Evolutionary conservation across 2,113 vertebrate species (phyloP).

Genomic region (Morone chrysops): DNA sequence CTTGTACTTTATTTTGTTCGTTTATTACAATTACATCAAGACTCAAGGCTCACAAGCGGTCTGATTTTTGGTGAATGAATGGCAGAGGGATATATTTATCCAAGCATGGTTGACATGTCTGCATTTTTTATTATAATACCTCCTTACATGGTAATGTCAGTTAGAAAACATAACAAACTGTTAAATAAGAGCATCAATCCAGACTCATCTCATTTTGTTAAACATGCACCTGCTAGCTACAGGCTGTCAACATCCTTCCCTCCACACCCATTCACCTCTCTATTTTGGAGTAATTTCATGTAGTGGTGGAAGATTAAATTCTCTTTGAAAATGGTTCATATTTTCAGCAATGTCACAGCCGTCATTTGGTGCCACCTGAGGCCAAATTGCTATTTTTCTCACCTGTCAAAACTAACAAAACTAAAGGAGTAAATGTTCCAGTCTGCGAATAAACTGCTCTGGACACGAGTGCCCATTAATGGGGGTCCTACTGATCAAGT

Average conservation of each 20-base stretch:
- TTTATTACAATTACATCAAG: neutral
- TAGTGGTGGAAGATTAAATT: neutral
- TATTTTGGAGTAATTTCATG: neutral
- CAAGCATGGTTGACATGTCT: neutral
- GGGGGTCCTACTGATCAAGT: neutral
- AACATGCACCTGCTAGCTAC: neutral
- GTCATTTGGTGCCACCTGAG: neutral
- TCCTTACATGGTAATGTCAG: neutral
- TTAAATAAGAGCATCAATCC: no score
- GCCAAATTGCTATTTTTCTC: conserved; percentile 5
- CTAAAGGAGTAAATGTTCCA: neutral
- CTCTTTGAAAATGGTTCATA: neutral
- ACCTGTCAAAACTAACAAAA: neutral
- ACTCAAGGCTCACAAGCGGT: neutral
- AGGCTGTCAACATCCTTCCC: neutral
- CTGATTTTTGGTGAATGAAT: neutral
- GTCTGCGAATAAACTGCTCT: neutral
- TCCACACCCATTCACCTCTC: neutral
- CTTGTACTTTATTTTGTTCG: neutral
- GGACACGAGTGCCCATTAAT: neutral
- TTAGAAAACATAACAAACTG: neutral
- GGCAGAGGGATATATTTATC: neutral
- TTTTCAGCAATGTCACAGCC: neutral
- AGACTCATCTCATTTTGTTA: neutral
- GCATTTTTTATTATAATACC: neutral